Evolutionary conservation across 2,888 invertebrate genomes (phyloP).

Genomic region (Platynereis dumerilii): DNA sequence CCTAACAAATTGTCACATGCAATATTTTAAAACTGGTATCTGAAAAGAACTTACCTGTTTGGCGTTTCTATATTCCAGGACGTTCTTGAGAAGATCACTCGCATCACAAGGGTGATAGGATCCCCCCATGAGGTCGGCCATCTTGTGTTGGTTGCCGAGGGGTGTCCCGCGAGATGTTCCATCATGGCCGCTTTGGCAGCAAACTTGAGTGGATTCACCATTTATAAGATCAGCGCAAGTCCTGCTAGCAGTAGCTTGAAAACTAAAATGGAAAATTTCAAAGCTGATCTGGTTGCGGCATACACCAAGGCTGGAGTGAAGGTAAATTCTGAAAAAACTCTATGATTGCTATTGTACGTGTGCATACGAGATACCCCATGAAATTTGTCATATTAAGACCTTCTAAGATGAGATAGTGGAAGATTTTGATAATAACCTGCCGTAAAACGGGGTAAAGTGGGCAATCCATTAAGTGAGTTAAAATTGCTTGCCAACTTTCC

Average conservation of each 20-base stretch:
- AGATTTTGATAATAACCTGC: no score
- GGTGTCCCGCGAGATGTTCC: slow-evolving; percentile 53
- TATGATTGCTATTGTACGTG: no score
- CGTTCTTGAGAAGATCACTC: slow-evolving; percentile 58
- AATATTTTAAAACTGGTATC: no score
- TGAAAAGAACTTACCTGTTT: no score
- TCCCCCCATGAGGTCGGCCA: slow-evolving; percentile 61
- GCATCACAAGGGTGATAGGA: slow-evolving; percentile 56
- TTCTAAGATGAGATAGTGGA: no score
- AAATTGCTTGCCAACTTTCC: no score
- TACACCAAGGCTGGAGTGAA: slow-evolving; percentile 61
- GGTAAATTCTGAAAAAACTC: slow-evolving; percentile 47
- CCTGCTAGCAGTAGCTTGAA: slow-evolving; percentile 39
- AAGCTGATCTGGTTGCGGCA: slow-evolving; percentile 57
- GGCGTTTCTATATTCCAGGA: slow-evolving; percentile 39
- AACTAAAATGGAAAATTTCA: slow-evolving; percentile 56
- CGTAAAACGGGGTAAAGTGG: no score
- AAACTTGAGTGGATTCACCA: slow-evolving; percentile 56
- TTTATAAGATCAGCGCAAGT: slow-evolving; percentile 54
- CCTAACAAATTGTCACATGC: no score
- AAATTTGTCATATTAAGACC: no score
- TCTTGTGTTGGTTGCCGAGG: slow-evolving; percentile 57
- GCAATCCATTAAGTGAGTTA: no score
- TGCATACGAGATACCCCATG: no score
- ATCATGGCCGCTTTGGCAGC: slow-evolving; percentile 57